Evolutionary conservation across 2,113 vertebrate species (phyloP).

Genomic region (Laterallus jamaicensis): DNA sequence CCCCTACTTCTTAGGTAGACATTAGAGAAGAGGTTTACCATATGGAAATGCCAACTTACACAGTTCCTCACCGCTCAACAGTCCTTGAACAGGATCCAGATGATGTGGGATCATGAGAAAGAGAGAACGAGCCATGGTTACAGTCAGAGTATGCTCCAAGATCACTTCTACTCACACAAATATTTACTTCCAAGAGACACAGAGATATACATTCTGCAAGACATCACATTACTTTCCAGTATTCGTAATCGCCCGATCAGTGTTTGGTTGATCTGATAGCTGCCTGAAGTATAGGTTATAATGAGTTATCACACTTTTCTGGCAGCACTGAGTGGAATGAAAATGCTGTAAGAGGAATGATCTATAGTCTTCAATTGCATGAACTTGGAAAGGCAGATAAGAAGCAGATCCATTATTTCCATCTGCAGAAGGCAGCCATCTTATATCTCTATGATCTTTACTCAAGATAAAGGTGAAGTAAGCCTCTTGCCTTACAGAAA

Average conservation of each 20-base stretch:
- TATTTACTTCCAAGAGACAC: background rate
- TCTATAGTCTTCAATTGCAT: constrained; percentile 1
- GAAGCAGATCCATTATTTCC: constrained; percentile 20
- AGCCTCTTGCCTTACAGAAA: constrained; percentile 22
- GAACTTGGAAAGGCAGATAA: constrained; percentile 28
- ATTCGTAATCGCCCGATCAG: background rate
- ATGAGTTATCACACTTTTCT: constrained; percentile 37
- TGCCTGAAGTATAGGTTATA: constrained; percentile 12
- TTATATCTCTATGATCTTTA: background rate
- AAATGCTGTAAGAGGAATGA: constrained; percentile 21
- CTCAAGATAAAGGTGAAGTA: constrained; percentile 7
- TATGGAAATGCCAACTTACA: background rate
- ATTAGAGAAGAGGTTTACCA: background rate
- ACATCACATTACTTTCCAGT: background rate
- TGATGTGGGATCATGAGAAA: background rate
- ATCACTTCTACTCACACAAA: background rate
- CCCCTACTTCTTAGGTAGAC: background rate
- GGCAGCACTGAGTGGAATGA: background rate
- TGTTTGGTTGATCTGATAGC: constrained; percentile 20
- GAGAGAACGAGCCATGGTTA: background rate
- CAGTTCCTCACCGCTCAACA: background rate
- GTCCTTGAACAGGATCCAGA: background rate
- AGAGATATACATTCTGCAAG: background rate
- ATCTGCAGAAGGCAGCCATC: background rate
- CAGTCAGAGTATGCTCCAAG: background rate